Evolutionary conservation across 2,113 vertebrate genomes (phyloP), one percentile per base, ranked within the genome.

Genomic region (Scortum barcoo): DNA sequence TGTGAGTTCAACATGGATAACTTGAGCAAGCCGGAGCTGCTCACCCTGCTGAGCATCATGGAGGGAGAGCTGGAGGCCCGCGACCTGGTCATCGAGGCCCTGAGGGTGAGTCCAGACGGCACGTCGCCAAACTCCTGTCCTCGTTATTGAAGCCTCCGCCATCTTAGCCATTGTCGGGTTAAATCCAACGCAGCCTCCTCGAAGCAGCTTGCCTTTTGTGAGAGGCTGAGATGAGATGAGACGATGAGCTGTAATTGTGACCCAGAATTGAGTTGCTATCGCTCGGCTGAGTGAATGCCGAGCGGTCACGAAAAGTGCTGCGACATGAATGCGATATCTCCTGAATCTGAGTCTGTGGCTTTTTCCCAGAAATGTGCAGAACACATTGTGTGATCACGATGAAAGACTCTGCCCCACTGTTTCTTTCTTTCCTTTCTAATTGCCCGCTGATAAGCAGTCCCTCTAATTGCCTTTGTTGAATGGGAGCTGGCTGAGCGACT

Each of bases 31-130:
- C 91, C 97, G 1, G 98, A 99, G 89, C 85, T 99, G 80, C 95
- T 97, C 58, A 98, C 98, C 78, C 96, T 99, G 67, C 94, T 99
- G 86, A 99, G 98, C 20, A 94, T 99, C 92, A 97, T 99, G 96
- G 98, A 99, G 92, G 98, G 98, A 42, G 98, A 99, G 75, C 94
- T 99, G 72, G 98, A 99, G 90, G 98, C 98, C 75, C 95, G 97
- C 78, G 98, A 99, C 89, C 95, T 99, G 51, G 98, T 99, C 90
- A 99, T 99, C 22, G 98, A 99, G 93, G 97, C 98, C 66, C 95
- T 99, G 76, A 92, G 97, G 95, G 98, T 99, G 94, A 96, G 98
- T 95, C 40, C 72, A 38, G 22, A 53, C 62, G 58, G 69, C 78
- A 76, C 82, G 28, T 72, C 6, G 8, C 57, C 60, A 54, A 61